Evolutionary conservation across 53 echinoderm and acorn worm genomes (phyloP).

Genomic region (Hippasteria phrygiana): DNA sequence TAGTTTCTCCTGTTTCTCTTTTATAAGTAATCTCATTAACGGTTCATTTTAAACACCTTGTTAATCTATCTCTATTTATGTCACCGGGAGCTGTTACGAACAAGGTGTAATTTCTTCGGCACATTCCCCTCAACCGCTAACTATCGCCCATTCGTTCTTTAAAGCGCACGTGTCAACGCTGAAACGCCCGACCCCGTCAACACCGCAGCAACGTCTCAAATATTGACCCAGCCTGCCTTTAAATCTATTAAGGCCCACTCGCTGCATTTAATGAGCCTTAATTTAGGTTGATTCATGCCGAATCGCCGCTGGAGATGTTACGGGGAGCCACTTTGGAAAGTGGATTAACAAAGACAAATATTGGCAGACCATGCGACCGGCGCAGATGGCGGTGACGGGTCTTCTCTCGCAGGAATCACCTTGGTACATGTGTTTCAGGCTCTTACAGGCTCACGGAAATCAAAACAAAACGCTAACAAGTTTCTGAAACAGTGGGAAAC

Average conservation of each 20-base stretch:
- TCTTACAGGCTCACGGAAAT: neutral
- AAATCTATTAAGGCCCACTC: constrained; percentile 37
- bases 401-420: neutral
- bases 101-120: neutral
- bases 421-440: too few species aligned
- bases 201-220: neutral
- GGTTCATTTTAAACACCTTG: neutral
- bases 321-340: neutral
- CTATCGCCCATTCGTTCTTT: neutral
- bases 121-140: neutral
- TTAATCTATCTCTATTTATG: neutral
- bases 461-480: too few species aligned
- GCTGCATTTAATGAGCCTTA: constrained; percentile 12
- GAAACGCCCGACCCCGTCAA: neutral
- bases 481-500: too few species aligned
- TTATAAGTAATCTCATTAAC: neutral
- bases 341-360: neutral
- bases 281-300: neutral
- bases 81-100: neutral
- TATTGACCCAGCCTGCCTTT: constrained; percentile 32
- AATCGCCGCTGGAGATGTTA: neutral
- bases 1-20: neutral
- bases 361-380: neutral
- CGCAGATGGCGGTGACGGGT: neutral
- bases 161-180: neutral